phyloP scores from a whole-genome alignment of 2,113 vertebrate genomes.

The Dunckerocampus dactyliophorus region DNA sequence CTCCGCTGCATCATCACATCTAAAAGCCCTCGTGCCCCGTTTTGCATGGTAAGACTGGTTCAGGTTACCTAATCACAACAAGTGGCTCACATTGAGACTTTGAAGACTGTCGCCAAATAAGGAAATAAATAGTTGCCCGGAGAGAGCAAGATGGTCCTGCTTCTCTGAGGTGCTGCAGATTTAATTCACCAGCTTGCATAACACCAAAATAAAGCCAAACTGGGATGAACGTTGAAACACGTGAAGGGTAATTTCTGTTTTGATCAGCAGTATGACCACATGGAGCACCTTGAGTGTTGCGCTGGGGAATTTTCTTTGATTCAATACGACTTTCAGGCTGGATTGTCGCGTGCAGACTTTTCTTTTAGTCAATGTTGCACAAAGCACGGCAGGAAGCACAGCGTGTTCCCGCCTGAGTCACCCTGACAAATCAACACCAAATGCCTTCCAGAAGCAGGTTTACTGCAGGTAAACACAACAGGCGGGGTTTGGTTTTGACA shows the following conservation, averaged over 20 bases:
- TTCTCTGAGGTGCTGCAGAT: conserved; percentile 13
- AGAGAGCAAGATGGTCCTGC: conserved; percentile 21
- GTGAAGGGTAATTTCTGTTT: too few relatives aligned
- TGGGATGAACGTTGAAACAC: too few relatives aligned
- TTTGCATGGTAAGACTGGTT: conserved; percentile 4
- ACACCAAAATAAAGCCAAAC: conserved; percentile 39
- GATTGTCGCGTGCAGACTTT: too few relatives aligned
- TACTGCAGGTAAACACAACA: conserved; percentile 4
- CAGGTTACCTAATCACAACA: conserved; percentile 17
- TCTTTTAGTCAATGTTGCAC: too few relatives aligned
- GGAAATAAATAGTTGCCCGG: conserved; percentile 46
- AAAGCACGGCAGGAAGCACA: too few relatives aligned
- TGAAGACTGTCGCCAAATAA: conserved; percentile 45
- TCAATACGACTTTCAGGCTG: too few relatives aligned
- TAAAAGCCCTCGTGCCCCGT: neutral
- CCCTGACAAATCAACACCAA: conserved; percentile 2
- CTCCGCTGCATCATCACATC: conserved; percentile 2
- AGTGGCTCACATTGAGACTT: conserved; percentile 21
- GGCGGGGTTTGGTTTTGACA: neutral
- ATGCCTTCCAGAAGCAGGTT: conserved; percentile 7
- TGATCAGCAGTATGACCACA: too few relatives aligned
- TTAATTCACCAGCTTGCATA: conserved; percentile 36
- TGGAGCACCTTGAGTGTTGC: too few relatives aligned
- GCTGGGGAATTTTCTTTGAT: too few relatives aligned
- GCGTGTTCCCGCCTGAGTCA: conserved; percentile 1